phyloP scores from a whole-genome alignment of 2,113 vertebrate genomes.

The Butorides virescens region DNA sequence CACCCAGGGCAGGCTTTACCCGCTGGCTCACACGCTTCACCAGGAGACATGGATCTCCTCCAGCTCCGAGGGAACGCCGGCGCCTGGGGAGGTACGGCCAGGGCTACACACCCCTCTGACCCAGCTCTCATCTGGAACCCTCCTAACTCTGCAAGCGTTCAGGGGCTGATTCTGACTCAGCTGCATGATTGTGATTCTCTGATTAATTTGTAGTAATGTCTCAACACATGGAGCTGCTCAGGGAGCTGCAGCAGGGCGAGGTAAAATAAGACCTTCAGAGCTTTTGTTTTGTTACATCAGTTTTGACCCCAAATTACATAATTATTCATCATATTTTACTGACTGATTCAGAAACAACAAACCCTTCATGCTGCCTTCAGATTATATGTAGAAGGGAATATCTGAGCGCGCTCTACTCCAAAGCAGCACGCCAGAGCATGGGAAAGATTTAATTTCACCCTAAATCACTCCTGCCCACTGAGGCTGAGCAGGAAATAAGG shows the following conservation, averaged over 20 bases:
- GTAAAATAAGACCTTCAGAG: neutral
- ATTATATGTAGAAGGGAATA: neutral
- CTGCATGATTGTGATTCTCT: neutral
- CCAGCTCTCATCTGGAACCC: neutral
- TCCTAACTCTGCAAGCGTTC: neutral
- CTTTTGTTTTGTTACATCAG: neutral
- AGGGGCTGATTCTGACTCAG: neutral
- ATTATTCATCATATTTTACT: neutral
- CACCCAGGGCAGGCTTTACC: neutral
- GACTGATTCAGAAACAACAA: neutral
- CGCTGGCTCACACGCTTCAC: fast-evolving
- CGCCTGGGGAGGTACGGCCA: fast-evolving
- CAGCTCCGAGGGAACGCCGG: neutral
- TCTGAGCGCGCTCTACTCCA: neutral
- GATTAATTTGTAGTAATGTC: neutral
- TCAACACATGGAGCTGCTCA: neutral
- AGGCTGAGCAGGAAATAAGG: neutral
- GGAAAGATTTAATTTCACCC: neutral
- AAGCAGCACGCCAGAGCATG: neutral
- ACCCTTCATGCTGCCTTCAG: neutral
- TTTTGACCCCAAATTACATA: neutral
- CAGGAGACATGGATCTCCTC: neutral
- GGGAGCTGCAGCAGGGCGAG: neutral
- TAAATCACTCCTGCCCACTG: neutral
- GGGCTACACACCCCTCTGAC: neutral